Evolutionary conservation across 2,888 invertebrate genomes (phyloP).

Genomic region (Marasmarcha lunaedactyla): DNA sequence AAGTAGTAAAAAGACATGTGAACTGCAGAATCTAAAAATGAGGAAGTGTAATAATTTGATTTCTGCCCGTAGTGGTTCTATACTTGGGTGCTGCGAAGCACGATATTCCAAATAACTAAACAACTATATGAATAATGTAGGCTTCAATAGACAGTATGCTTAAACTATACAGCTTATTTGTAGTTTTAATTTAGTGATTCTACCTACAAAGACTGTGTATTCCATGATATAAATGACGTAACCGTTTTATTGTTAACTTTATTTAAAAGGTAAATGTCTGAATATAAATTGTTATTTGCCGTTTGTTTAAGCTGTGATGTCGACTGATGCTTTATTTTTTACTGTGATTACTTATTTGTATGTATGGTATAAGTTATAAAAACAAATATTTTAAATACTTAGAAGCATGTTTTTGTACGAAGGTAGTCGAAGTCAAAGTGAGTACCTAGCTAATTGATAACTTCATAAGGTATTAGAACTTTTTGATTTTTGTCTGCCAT

Average conservation of each 20-base stretch:
- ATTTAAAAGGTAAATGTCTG: slow-evolving; percentile 9
- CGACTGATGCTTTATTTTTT: slow-evolving; percentile 64
- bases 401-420: slow-evolving; percentile 39
- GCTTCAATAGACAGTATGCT: too few species aligned
- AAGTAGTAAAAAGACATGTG: too few species aligned
- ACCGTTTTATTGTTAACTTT: slow-evolving; percentile 22
- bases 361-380: slow-evolving; percentile 44
- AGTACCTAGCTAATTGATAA: neutral
- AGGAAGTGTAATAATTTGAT: too few species aligned
- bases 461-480: slow-evolving; percentile 28
- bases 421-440: neutral
- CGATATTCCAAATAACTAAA: too few species aligned
- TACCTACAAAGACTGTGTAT: slow-evolving; percentile 23
- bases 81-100: neutral
- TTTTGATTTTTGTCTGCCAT: slow-evolving; percentile 28
- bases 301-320: slow-evolving; percentile 61
- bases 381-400: slow-evolving; percentile 23
- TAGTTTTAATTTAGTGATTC: slow-evolving; percentile 9
- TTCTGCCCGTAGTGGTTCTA: neutral
- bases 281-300: slow-evolving; percentile 37
- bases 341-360: slow-evolving; percentile 61
- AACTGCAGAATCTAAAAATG: too few species aligned
- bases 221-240: slow-evolving; percentile 19
- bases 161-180: neutral
- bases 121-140: too few species aligned